Conservation (phyloP, 2,888 invertebrate genomes). For the Athalia rosae region DNA sequence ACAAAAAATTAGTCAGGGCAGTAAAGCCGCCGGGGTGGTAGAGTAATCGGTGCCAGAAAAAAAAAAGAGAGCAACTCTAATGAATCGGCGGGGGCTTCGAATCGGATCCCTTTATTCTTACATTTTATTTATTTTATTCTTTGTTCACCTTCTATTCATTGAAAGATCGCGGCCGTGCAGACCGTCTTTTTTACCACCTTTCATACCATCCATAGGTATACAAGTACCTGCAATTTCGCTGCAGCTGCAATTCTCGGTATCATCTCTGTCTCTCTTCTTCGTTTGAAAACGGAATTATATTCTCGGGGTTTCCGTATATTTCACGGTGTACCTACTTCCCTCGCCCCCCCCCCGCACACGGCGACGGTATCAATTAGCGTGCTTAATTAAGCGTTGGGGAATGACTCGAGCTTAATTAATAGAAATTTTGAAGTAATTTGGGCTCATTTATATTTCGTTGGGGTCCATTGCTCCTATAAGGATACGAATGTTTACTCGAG, state of each 20-base stretch:
- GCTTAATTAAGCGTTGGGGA: slow-evolving; percentile 26
- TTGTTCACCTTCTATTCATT: slow-evolving; percentile 13
- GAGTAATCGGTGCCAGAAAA: not conserved
- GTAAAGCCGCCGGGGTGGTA: not conserved
- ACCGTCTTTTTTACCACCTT: slow-evolving; percentile 8
- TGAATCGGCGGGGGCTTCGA: slow-evolving; percentile 10
- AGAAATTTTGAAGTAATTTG: slow-evolving; percentile 22
- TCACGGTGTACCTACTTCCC: too few relatives aligned
- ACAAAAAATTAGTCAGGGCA: not conserved
- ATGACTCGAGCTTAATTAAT: slow-evolving; percentile 23
- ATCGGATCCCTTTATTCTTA: slow-evolving; percentile 34
- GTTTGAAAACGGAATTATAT: too few relatives aligned
- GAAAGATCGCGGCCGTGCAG: slow-evolving; percentile 22
- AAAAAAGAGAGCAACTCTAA: slow-evolving; percentile 8
- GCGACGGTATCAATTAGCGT: slow-evolving; percentile 21
- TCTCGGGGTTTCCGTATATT: too few relatives aligned
- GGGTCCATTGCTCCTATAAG: too few relatives aligned
- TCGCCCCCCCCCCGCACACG: not conserved
- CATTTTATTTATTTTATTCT: too few relatives aligned
- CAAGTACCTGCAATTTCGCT: not conserved
- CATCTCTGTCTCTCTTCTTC: too few relatives aligned
- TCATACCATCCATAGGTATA: not conserved
- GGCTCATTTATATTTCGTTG: slow-evolving; percentile 19
- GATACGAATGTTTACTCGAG: too few relatives aligned
- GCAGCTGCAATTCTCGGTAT: too few relatives aligned